A percentile compares a stretch with the other conserved stretches of the same genome.
Conservation (phyloP, 2,797 vertebrate genomes). For the Acanthurus lineatus region DNA sequence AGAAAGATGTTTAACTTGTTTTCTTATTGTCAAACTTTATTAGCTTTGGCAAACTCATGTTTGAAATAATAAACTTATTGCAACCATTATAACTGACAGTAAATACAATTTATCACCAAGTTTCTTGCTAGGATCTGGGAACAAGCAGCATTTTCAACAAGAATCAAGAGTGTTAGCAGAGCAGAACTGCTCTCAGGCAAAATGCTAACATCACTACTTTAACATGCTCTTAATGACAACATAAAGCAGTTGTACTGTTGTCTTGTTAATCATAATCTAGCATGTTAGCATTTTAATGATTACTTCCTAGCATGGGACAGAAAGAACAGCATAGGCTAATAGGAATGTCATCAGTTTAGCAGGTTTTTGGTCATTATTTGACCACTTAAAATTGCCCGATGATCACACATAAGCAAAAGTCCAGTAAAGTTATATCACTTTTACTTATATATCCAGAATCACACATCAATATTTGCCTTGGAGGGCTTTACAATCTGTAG, state of each 20-base stretch:
- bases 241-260: neutral
- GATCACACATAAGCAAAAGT: neutral
- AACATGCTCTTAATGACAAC: neutral
- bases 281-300: neutral
- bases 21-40: neutral
- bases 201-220: neutral
- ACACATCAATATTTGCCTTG: no score
- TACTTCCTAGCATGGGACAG: neutral
- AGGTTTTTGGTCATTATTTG: neutral
- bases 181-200: neutral
- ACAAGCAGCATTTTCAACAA: neutral
- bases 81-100: no score
- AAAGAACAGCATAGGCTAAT: neutral
- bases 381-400: neutral
- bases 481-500: no score
- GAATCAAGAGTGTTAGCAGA: neutral
- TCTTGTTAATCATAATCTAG: neutral
- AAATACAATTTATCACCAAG: neutral
- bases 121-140: neutral
- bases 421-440: no score
- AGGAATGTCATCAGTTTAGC: neutral
- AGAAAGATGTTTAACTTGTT: neutral
- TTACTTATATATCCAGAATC: no score
- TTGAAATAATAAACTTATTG: neutral
- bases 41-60: neutral